These are phyloP conservation scores for Mus minutoides DNA, from an alignment of 2,797 vertebrate genomes.

Conservation along the genomic window DNA sequence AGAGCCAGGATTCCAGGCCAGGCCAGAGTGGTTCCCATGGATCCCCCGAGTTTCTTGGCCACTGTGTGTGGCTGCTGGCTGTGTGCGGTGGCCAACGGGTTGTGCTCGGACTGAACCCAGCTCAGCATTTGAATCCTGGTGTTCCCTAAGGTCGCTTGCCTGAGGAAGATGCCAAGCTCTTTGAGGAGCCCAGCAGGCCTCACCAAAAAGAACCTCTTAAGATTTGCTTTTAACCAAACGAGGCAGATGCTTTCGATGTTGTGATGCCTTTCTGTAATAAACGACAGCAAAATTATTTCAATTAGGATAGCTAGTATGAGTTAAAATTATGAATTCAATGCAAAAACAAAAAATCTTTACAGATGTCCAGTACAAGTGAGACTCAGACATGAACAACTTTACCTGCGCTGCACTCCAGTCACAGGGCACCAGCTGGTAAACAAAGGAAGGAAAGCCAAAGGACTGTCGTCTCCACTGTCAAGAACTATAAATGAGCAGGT, in stretches of 20 bases:
- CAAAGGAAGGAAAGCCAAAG: neutral
- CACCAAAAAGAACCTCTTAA: constrained; percentile 1
- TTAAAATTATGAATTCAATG: constrained; percentile 26
- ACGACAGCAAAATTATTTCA: constrained; percentile 20
- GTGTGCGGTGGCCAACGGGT: neutral
- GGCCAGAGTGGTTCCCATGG: neutral
- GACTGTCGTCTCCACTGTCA: neutral
- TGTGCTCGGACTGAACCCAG: neutral
- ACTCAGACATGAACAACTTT: constrained; percentile 14
- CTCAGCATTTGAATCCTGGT: neutral
- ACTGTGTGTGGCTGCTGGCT: neutral
- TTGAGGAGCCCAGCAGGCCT: neutral
- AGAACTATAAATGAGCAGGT: neutral
- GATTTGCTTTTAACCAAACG: neutral
- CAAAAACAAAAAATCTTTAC: neutral
- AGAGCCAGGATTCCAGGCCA: neutral
- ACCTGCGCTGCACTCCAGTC: constrained; percentile 18
- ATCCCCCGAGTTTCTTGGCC: neutral
- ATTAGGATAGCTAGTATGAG: neutral
- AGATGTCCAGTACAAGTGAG: constrained; percentile 5
- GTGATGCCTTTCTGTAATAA: constrained; percentile 42
- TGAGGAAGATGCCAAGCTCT: no score
- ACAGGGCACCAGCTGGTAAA: neutral
- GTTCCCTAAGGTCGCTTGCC: neutral
- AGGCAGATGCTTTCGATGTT: neutral